Evolutionary conservation across 2,797 vertebrate species (phyloP).

Genomic region (Macropodus opercularis): DNA sequence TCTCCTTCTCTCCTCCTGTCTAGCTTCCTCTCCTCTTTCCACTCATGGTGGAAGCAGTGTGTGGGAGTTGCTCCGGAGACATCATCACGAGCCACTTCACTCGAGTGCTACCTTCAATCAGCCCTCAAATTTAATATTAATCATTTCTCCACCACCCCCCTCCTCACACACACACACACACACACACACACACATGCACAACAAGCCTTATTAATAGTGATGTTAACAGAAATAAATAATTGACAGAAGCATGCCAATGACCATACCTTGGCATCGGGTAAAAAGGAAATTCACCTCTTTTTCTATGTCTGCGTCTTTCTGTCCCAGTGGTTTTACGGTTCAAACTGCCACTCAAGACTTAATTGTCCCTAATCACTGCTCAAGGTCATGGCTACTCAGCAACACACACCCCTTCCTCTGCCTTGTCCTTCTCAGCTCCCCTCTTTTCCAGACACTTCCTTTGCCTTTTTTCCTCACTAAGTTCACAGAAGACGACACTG

Average conservation of each 20-base stretch:
- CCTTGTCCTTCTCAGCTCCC: conserved; percentile 38
- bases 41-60: conserved; percentile 54
- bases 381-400: conserved; percentile 74
- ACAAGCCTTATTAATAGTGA: conserved; percentile 67
- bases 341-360: conserved; percentile 63
- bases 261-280: conserved; percentile 13
- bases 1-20: conserved; percentile 21
- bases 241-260: conserved; percentile 26
- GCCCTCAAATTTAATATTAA: conserved; percentile 81
- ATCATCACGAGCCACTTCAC: conserved; percentile 74
- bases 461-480: neutral
- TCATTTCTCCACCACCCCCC: conserved; percentile 53
- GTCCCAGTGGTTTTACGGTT: conserved; percentile 54
- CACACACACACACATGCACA: conserved; percentile 26
- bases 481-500: conserved; percentile 10
- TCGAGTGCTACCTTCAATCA: conserved; percentile 79
- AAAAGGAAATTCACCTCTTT: neutral
- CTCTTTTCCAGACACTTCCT: neutral
- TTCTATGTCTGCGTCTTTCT: conserved; percentile 29
- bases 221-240: conserved; percentile 29
- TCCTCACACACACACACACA: too few species aligned
- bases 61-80: conserved; percentile 79
- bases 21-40: conserved; percentile 32
- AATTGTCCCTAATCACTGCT: conserved; percentile 76
- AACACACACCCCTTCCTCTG: conserved; percentile 53